These are phyloP conservation scores for Drosophila crucigera DNA, from an alignment of 2,888 invertebrate genomes.

Conservation along the genomic window DNA sequence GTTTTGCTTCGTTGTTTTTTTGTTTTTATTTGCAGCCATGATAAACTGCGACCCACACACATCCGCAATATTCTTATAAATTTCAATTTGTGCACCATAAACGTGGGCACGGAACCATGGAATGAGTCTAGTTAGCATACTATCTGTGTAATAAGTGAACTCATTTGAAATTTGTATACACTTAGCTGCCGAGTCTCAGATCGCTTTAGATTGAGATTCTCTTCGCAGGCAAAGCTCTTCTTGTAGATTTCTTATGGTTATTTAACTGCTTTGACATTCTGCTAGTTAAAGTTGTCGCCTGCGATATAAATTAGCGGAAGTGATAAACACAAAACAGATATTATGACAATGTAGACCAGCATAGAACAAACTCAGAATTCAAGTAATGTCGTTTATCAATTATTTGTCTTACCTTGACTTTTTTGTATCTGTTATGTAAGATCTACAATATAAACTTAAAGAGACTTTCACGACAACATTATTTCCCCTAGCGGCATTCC, in stretches of 20 bases:
- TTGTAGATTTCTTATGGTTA: neutral
- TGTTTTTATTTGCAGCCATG: slow-evolving; percentile 43
- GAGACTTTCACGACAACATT: slow-evolving; percentile 4
- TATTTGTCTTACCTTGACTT: neutral
- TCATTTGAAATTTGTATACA: neutral
- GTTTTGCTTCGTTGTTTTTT: slow-evolving; percentile 34
- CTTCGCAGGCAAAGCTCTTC: neutral
- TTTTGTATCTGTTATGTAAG: neutral
- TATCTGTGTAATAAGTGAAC: slow-evolving; percentile 9
- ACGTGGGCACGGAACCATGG: slow-evolving; percentile 25
- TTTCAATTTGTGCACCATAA: slow-evolving; percentile 77
- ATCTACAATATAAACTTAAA: neutral
- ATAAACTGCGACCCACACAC: slow-evolving; percentile 50
- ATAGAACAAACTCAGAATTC: neutral
- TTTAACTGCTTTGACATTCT: neutral
- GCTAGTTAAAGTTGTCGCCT: too few relatives aligned
- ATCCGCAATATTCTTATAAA: slow-evolving; percentile 75
- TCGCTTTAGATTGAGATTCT: neutral
- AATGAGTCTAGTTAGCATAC: slow-evolving; percentile 29
- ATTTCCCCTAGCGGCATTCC: neutral
- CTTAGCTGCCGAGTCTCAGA: neutral
- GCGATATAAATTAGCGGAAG: neutral
- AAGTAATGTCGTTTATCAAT: neutral
- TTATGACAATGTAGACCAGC: neutral
- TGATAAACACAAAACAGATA: neutral